Conservation (phyloP, 2,888 invertebrate species). For the Heliconius ismenius region DNA sequence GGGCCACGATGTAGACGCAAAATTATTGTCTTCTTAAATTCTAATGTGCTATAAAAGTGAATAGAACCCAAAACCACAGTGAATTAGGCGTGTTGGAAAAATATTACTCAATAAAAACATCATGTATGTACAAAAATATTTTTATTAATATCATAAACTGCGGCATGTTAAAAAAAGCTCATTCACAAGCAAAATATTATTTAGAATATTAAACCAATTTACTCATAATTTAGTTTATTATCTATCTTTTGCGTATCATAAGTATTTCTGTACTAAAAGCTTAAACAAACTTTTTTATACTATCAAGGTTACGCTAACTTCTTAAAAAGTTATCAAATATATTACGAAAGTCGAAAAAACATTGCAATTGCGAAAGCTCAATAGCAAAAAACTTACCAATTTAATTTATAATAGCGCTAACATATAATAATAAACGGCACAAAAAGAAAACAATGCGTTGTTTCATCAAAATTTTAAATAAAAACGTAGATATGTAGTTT, state of each 20-base stretch:
- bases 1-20: background rate
- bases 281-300: background rate
- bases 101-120: background rate
- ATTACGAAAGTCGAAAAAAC: background rate
- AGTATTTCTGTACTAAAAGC: background rate
- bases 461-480: background rate
- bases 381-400: slow-evolving; percentile 6
- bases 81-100: background rate
- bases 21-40: no score
- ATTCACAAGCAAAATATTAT: background rate
- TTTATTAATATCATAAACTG: background rate
- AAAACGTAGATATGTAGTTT: background rate
- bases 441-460: background rate
- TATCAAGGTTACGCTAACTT: background rate
- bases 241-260: background rate
- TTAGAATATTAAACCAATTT: no score
- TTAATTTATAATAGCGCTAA: background rate
- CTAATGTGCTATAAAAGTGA: background rate
- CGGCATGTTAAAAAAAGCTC: background rate
- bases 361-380: background rate
- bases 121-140: background rate
- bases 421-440: background rate
- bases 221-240: no score
- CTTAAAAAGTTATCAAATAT: background rate
- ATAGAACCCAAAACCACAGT: background rate